Evolutionary conservation across 2,113 vertebrate species (phyloP), one percentile per base, ranked within the genome.

Genomic region (Nyctibius bracteatus): DNA sequence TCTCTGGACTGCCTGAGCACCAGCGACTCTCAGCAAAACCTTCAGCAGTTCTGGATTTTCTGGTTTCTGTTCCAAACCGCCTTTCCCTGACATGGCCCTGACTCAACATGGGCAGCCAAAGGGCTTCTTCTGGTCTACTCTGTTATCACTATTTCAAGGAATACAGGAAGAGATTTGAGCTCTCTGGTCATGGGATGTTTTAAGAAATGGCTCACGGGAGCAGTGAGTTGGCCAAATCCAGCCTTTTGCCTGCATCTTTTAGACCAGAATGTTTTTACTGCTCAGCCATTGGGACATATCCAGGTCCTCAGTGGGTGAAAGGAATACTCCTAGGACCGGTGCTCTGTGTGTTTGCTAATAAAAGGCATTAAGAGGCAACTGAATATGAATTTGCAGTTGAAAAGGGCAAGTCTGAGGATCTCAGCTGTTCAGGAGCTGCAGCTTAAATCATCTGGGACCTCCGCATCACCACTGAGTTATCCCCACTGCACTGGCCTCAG

Each of bases 381-480:
- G 10, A 51, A 44, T n/a, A 16, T 10, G 21, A 74, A 44, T 24
- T 57, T 74, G 22, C 10, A 8, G 37, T 30, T 81, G 35, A 39
- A 85, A 51, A 59, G n/a, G 18, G 19, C 21, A 15, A 41, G 43
- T 46, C 30, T 70, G 30, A 63, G n/a, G 30, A n/a, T 28, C 24
- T 63, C 55, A 70, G 52, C 25, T 66, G 22, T 33, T 61, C 41
- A 73, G 52, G n/a, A 55, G 23, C 30, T 47, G 35, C 66, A 88
- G 39, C 25, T 65, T 37, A 47, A 43, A 17, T 37, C 57, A 78
- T 12, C 52, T 47, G 35, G 24, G 18, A 49, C 41, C 31, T 78
- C 39, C 2, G 0, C 15, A 15, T 52, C 31, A 39, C 17, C 33
- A 11, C 47, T 1, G 2, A 17, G 8, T 59, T 46, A 37, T 73